These are phyloP conservation scores for Gopherus evgoodei DNA, from an alignment of 2,113 vertebrate species.

Conservation along the genomic window DNA sequence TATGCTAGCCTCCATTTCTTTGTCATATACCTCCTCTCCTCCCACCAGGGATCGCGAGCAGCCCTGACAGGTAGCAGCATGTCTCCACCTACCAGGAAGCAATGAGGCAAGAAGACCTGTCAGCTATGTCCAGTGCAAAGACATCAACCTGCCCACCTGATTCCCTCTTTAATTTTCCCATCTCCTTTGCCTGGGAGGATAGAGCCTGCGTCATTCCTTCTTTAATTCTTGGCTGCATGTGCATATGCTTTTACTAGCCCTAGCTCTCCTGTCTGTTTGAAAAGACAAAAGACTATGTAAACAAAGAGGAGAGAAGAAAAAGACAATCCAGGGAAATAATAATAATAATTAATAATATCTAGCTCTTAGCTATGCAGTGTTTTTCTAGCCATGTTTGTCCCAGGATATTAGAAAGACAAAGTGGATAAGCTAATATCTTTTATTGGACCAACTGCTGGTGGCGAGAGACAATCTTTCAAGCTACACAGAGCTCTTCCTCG, in stretches of 20 bases:
- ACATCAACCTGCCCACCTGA: neutral
- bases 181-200: neutral
- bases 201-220: neutral
- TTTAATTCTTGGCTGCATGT: neutral
- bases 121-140: neutral
- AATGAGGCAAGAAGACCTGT: neutral
- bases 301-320: neutral
- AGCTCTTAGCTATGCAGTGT: no score
- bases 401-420: no score
- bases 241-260: neutral
- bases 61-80: neutral
- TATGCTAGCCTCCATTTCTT: neutral
- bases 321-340: neutral
- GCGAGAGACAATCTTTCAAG: no score
- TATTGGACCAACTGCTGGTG: no score
- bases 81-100: neutral
- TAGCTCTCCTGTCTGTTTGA: constrained; percentile 3
- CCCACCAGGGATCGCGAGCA: neutral
- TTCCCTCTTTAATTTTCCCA: neutral
- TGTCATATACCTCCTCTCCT: neutral
- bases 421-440: no score
- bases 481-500: no score
- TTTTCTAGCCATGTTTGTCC: no score
- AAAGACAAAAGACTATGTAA: neutral
- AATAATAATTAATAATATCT: no score